Percentiles rank a stretch among this genome's conserved stretches.
These are phyloP conservation scores for Chromobotia macracanthus DNA, from an alignment of 2,797 vertebrate genomes.

Conservation along the genomic window DNA sequence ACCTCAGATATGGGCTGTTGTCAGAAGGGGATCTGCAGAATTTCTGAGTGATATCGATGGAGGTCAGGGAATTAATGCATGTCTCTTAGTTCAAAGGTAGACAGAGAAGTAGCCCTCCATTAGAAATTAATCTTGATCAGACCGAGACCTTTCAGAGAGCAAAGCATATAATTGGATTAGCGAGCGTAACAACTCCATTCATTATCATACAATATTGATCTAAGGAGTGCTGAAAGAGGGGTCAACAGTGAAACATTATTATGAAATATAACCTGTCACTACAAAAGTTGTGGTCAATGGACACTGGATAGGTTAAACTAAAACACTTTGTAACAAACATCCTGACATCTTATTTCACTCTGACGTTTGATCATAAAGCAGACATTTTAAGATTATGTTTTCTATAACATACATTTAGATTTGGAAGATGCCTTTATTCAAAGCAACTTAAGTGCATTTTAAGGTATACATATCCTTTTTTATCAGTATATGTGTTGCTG, in stretches of 20 bases:
- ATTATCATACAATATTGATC: constrained; percentile 68
- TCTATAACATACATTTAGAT: background rate
- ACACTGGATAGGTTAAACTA: constrained; percentile 61
- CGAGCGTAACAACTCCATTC: constrained; percentile 71
- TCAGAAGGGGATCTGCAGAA: constrained; percentile 66
- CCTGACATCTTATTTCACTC: constrained; percentile 17
- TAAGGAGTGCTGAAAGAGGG: constrained; percentile 40
- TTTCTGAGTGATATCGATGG: constrained; percentile 62
- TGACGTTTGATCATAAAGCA: background rate
- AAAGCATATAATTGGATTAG: constrained; percentile 74
- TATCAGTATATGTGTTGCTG: no score
- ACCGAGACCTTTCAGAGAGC: constrained; percentile 64
- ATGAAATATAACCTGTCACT: constrained; percentile 63
- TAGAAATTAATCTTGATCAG: constrained; percentile 77
- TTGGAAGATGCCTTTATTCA: no score
- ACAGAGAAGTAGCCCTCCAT: constrained; percentile 59
- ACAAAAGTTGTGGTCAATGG: constrained; percentile 61
- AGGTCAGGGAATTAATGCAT: constrained; percentile 75
- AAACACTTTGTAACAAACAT: constrained; percentile 32
- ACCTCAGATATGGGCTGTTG: constrained; percentile 69
- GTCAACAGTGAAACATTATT: constrained; percentile 42
- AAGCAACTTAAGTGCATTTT: no score
- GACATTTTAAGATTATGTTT: background rate
- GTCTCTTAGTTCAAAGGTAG: constrained; percentile 76
- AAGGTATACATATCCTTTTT: no score